phyloP scores from a whole-genome alignment of 2,888 invertebrate genomes.

The Andrena camellia region DNA sequence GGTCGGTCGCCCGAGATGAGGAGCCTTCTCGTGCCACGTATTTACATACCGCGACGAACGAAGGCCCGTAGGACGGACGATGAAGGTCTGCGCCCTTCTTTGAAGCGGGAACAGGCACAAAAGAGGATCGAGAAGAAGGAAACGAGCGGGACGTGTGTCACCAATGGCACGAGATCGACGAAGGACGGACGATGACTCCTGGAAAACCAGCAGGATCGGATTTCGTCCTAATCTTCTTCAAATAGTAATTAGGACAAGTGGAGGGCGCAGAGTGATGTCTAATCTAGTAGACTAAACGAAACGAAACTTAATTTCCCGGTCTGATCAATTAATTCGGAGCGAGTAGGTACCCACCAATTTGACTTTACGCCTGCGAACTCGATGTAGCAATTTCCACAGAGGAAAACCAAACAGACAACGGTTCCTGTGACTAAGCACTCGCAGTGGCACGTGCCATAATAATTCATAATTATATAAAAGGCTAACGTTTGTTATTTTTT shows the following conservation, averaged over 20 bases:
- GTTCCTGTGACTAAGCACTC: background rate
- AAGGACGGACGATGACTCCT: conserved; percentile 80
- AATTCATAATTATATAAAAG: background rate
- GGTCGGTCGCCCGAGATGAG: conserved; percentile 71
- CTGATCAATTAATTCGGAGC: no score
- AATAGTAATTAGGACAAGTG: background rate
- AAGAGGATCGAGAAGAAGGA: conserved; percentile 60
- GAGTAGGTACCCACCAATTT: no score
- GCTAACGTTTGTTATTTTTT: background rate
- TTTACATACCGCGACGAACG: conserved; percentile 70
- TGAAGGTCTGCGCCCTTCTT: conserved; percentile 59
- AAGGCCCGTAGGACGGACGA: conserved; percentile 53
- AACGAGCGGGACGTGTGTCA: conserved; percentile 62
- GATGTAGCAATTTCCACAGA: no score
- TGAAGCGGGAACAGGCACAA: conserved; percentile 48
- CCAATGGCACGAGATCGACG: conserved; percentile 70
- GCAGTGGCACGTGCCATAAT: background rate
- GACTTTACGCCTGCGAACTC: no score
- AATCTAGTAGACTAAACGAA: no score
- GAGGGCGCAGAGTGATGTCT: background rate
- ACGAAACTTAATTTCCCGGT: no score
- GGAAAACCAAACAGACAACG: background rate
- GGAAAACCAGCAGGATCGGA: conserved; percentile 62
- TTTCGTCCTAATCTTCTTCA: background rate
- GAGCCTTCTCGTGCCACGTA: conserved; percentile 71